Evolutionary conservation across 2,113 vertebrate genomes (phyloP).

Genomic region (Lipotes vexillifer): DNA sequence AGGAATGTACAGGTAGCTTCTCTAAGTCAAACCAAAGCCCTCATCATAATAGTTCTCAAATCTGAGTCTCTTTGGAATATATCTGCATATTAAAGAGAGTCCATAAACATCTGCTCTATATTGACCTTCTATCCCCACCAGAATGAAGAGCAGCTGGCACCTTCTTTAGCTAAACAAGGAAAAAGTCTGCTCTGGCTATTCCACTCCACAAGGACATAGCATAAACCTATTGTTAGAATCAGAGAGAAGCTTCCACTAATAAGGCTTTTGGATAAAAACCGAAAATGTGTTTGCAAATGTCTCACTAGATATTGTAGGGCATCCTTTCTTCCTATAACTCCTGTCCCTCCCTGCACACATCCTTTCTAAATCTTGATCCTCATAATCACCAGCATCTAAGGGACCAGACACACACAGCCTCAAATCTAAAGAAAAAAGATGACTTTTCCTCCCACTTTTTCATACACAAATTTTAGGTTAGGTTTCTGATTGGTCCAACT

Average conservation of each 20-base stretch:
- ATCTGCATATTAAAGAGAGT: neutral
- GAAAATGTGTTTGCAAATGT: neutral
- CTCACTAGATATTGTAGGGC: neutral
- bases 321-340: neutral
- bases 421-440: neutral
- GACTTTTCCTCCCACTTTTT: neutral
- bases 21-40: neutral
- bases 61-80: neutral
- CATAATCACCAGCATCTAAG: neutral
- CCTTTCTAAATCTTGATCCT: neutral
- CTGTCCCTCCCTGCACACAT: neutral
- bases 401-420: neutral
- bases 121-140: neutral
- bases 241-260: neutral
- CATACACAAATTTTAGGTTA: neutral
- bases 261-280: neutral
- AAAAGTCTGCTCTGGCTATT: neutral
- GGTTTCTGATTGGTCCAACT: neutral
- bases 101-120: neutral
- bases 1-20: neutral
- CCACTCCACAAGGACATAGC: neutral
- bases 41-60: neutral
- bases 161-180: slow-evolving; percentile 25
- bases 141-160: neutral
- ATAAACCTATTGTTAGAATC: neutral